phyloP scores from a whole-genome alignment of 2,888 invertebrate species.

The Drosophila paracracens region DNA sequence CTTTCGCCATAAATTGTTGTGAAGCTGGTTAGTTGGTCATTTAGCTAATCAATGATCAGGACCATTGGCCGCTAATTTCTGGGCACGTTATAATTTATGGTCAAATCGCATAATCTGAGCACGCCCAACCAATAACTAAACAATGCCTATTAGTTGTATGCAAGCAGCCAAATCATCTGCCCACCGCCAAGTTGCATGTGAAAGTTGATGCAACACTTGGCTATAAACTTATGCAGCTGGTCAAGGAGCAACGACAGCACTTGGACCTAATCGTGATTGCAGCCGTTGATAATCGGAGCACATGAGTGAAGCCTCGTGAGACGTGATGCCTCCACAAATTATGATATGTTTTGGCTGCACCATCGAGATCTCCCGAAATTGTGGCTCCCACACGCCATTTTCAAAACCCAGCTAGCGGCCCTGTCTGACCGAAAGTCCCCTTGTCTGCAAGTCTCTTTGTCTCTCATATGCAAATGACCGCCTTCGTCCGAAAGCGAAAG shows the following conservation, averaged over 20 bases:
- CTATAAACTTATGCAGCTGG: constrained; percentile 19
- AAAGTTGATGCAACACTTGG: constrained; percentile 55
- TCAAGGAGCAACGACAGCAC: constrained; percentile 48
- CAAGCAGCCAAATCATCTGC: not conserved
- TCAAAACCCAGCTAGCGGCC: constrained; percentile 29
- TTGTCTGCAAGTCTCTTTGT: constrained; percentile 3
- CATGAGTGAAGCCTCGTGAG: constrained; percentile 58
- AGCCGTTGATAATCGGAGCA: constrained; percentile 72
- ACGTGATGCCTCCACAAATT: constrained; percentile 71
- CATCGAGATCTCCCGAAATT: constrained; percentile 45
- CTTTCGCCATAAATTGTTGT: constrained; percentile 52
- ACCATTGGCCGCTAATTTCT: constrained; percentile 47
- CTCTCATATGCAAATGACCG: constrained; percentile 69
- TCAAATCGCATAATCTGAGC: constrained; percentile 49
- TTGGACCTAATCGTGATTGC: constrained; percentile 55
- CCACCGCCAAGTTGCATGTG: constrained; percentile 54
- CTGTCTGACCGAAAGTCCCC: not conserved
- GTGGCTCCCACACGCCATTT: constrained; percentile 61
- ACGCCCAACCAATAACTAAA: constrained; percentile 54
- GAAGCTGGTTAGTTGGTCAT: constrained; percentile 24
- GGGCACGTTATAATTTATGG: constrained; percentile 42
- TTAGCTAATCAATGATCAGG: constrained; percentile 50
- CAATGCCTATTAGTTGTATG: constrained; percentile 49
- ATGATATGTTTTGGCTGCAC: constrained; percentile 51
- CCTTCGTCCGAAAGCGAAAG: constrained; percentile 71